These are phyloP conservation scores for Gasterosteus aculeatus DNA, from an alignment of 2,113 vertebrate species.

Conservation along the genomic window DNA sequence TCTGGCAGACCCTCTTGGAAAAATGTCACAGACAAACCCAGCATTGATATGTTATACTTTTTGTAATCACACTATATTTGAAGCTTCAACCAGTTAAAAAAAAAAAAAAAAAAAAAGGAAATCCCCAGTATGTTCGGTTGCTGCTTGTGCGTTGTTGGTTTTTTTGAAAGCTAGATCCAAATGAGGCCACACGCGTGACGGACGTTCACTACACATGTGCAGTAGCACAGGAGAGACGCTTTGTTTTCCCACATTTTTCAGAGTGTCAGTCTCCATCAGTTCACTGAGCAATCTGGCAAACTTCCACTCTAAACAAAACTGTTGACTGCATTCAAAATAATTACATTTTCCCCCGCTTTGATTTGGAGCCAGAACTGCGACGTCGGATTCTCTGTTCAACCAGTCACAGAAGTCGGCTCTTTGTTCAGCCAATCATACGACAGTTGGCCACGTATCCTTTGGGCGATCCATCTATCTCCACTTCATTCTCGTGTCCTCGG, in stretches of 20 bases:
- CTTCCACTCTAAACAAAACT: slow-evolving; percentile 40
- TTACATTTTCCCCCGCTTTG: slow-evolving; percentile 47
- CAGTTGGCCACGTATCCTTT: slow-evolving; percentile 59
- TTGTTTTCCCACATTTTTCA: slow-evolving; percentile 23
- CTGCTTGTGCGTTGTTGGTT: background rate
- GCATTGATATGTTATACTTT: background rate
- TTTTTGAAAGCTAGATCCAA: slow-evolving; percentile 10
- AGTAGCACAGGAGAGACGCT: slow-evolving; percentile 23
- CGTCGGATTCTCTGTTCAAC: slow-evolving; percentile 46
- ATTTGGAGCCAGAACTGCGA: slow-evolving; percentile 50
- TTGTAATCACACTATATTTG: background rate
- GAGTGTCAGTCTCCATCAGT: slow-evolving; percentile 43
- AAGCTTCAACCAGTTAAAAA: background rate
- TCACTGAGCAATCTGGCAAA: slow-evolving; percentile 49
- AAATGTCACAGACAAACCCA: background rate
- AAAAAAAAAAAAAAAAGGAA: background rate
- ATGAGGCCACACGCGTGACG: slow-evolving; percentile 23
- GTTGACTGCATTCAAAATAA: slow-evolving; percentile 66
- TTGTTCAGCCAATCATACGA: slow-evolving; percentile 64
- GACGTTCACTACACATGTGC: slow-evolving; percentile 45
- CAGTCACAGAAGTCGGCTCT: slow-evolving; percentile 61
- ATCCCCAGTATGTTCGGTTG: background rate
- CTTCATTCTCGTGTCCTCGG: slow-evolving; percentile 63
- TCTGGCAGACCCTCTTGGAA: background rate
- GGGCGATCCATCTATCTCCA: slow-evolving; percentile 66